Evolutionary conservation across 2,797 vertebrate genomes (phyloP).

Genomic region (Rhynchonycteris naso): DNA sequence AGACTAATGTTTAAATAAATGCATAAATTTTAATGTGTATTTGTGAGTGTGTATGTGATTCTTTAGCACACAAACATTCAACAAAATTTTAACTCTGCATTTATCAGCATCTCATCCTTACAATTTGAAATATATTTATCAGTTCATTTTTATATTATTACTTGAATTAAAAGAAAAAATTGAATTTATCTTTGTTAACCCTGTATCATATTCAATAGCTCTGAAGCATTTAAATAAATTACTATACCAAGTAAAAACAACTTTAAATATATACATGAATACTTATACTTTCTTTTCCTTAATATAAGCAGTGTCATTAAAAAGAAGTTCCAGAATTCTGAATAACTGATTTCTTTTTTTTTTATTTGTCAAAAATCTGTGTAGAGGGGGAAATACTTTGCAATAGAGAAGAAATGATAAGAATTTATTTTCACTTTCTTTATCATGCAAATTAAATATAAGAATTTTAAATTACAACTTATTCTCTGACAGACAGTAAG

Average conservation of each 20-base stretch:
- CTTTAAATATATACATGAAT: neutral
- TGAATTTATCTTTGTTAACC: neutral
- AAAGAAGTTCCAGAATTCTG: neutral
- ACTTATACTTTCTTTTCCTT: neutral
- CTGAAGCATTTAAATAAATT: neutral
- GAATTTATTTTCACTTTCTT: neutral
- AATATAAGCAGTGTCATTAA: neutral
- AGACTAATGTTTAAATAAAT: neutral
- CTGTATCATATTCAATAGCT: neutral
- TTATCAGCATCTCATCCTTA: neutral
- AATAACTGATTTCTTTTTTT: neutral
- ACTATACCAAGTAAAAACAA: neutral
- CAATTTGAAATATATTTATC: neutral
- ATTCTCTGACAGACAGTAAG: neutral
- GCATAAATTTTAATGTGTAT: neutral
- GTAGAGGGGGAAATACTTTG: neutral
- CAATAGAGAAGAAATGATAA: slow-evolving; percentile 7
- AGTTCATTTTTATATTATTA: neutral
- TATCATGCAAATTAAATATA: neutral
- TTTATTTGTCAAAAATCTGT: neutral
- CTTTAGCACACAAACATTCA: neutral
- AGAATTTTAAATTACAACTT: slow-evolving; percentile 35
- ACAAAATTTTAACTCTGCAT: neutral
- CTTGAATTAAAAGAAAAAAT: neutral
- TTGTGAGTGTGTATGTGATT: neutral